Percentiles rank a stretch among this genome's conserved stretches.
Evolutionary conservation across 2,888 invertebrate genomes (phyloP).

Genomic region (Drosophila cognata): DNA sequence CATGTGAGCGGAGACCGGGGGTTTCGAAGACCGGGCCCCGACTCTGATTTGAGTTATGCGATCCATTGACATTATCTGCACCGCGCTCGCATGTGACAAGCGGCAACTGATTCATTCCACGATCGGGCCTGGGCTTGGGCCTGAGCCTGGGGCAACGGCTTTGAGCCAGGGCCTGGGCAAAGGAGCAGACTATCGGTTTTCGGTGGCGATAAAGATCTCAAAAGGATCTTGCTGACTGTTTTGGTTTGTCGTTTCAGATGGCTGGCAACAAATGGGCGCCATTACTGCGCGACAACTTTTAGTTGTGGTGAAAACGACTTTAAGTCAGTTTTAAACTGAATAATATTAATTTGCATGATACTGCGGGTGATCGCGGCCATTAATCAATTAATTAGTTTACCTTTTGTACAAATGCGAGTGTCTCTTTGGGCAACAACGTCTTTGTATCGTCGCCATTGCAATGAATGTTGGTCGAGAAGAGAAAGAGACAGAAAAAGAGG

Average conservation of each 20-base stretch:
- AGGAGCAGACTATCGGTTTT: constrained; percentile 67
- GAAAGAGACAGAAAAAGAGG: background rate
- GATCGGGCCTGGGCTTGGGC: constrained; percentile 24
- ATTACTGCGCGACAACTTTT: constrained; percentile 83
- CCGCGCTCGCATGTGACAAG: constrained; percentile 67
- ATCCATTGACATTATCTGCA: constrained; percentile 77
- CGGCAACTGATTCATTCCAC: constrained; percentile 75
- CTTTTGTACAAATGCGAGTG: constrained; percentile 45
- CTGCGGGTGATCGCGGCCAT: constrained; percentile 78
- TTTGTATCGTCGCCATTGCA: constrained; percentile 42
- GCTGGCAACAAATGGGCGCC: constrained; percentile 76
- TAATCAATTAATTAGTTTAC: constrained; percentile 83
- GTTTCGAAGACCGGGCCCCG: constrained; percentile 37
- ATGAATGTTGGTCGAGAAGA: constrained; percentile 6
- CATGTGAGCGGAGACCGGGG: constrained; percentile 35
- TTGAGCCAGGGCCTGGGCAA: constrained; percentile 8
- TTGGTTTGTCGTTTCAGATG: constrained; percentile 49
- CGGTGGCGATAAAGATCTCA: constrained; percentile 83
- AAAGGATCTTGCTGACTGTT: constrained; percentile 83
- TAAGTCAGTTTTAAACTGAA: constrained; percentile 82
- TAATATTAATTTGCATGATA: constrained; percentile 83
- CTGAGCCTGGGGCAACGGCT: background rate
- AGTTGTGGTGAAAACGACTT: constrained; percentile 84
- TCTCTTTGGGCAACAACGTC: constrained; percentile 15
- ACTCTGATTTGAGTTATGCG: constrained; percentile 73